Conservation (phyloP, 2,797 vertebrate species). For the Muraenolepis orangiensis region DNA sequence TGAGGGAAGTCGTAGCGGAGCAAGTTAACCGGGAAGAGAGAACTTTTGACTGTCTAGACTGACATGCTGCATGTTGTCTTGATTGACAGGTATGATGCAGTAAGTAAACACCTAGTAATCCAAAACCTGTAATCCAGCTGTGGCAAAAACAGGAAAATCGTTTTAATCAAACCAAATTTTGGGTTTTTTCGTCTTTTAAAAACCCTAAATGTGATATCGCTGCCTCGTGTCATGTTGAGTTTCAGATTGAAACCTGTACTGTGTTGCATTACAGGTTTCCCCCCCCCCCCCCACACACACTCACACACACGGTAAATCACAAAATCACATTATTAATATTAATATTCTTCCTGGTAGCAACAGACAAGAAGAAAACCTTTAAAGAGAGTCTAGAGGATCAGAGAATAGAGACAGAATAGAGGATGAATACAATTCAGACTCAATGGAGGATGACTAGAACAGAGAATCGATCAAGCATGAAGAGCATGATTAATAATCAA, state of each 20-base stretch:
- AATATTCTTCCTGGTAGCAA: background rate
- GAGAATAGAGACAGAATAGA: background rate
- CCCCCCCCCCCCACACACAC: background rate
- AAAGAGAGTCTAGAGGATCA: slow-evolving; percentile 11
- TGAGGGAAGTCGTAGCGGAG: background rate
- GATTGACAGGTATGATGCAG: background rate
- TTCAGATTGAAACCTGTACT: background rate
- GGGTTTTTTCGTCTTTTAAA: slow-evolving; percentile 49
- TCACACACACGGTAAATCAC: background rate
- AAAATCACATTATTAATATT: too few species aligned
- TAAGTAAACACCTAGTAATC: background rate
- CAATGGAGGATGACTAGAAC: background rate
- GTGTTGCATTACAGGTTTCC: background rate
- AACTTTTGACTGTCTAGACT: background rate
- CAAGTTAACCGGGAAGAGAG: background rate
- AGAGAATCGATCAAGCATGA: slow-evolving; percentile 4
- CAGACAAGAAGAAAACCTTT: background rate
- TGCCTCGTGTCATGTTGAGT: slow-evolving; percentile 24
- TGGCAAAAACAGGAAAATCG: background rate
- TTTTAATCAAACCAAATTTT: slow-evolving; percentile 43
- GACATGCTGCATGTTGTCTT: too few species aligned
- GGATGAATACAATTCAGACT: slow-evolving; percentile 4
- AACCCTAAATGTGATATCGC: slow-evolving; percentile 55
- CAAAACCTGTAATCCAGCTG: background rate
- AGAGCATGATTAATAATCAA: too few species aligned